Percentiles rank a stretch among this genome's conserved stretches.
Evolutionary conservation across 2,113 vertebrate genomes (phyloP).

Genomic region (Hyaena hyaena): DNA sequence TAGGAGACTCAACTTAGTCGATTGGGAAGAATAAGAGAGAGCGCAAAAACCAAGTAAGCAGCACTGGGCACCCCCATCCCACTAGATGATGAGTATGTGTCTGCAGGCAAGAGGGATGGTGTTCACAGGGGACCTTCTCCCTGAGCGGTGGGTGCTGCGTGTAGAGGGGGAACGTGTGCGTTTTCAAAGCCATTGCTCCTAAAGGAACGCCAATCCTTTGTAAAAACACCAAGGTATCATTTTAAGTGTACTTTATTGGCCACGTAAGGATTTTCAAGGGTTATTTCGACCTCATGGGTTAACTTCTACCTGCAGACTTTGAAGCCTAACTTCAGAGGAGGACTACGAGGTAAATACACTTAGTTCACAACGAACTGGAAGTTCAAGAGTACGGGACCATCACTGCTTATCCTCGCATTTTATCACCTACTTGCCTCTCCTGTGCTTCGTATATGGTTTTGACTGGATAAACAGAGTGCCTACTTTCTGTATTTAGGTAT

Average conservation of each 20-base stretch:
- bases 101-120: neutral
- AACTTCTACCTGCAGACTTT: neutral
- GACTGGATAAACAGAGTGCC: neutral
- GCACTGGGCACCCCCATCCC: neutral
- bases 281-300: neutral
- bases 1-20: neutral
- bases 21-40: neutral
- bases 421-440: neutral
- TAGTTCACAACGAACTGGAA: neutral
- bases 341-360: neutral
- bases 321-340: neutral
- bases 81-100: rapidly evolving
- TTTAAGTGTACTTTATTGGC: neutral
- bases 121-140: neutral
- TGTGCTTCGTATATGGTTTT: neutral
- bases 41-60: neutral
- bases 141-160: neutral
- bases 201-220: neutral
- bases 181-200: neutral
- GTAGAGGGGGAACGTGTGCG: neutral
- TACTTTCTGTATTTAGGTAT: neutral
- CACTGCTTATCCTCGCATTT: neutral
- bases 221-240: neutral
- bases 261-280: neutral
- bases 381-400: neutral